Evolutionary conservation across 2,888 invertebrate species (phyloP).

Genomic region (Bugula neritina): DNA sequence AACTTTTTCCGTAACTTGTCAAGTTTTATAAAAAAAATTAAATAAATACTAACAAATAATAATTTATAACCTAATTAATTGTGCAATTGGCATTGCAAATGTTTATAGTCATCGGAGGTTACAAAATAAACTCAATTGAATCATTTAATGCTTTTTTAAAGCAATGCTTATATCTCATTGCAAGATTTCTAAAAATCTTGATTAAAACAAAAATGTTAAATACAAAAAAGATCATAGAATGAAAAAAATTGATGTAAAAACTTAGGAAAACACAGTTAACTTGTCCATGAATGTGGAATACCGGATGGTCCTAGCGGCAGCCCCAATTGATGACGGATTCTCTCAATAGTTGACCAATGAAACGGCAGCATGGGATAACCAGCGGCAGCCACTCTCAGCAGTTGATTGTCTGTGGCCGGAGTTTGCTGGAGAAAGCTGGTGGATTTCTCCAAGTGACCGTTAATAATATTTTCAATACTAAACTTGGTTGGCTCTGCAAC

Average conservation of each 20-base stretch:
- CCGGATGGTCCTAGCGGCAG: background rate
- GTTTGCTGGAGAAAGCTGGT: background rate
- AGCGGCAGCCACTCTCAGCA: background rate
- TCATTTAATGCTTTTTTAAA: too few relatives aligned
- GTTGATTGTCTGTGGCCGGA: background rate
- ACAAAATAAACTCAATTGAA: too few relatives aligned
- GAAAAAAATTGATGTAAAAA: background rate
- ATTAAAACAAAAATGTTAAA: background rate
- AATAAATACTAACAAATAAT: too few relatives aligned
- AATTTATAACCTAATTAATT: too few relatives aligned
- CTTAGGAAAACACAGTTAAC: background rate
- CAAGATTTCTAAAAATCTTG: too few relatives aligned
- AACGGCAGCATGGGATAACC: background rate
- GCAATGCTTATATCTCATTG: too few relatives aligned
- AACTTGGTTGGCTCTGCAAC: conserved; percentile 1
- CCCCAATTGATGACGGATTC: background rate
- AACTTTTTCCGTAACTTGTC: too few relatives aligned
- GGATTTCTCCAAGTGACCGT: background rate
- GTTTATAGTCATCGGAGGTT: too few relatives aligned
- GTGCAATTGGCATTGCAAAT: too few relatives aligned
- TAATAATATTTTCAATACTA: conserved; percentile 17
- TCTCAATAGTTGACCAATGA: conserved; percentile 11
- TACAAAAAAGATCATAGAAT: background rate
- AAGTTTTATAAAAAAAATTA: too few relatives aligned
- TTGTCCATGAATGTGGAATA: background rate